Conservation (phyloP, 2,888 invertebrate genomes). For the Phasia obesa region DNA sequence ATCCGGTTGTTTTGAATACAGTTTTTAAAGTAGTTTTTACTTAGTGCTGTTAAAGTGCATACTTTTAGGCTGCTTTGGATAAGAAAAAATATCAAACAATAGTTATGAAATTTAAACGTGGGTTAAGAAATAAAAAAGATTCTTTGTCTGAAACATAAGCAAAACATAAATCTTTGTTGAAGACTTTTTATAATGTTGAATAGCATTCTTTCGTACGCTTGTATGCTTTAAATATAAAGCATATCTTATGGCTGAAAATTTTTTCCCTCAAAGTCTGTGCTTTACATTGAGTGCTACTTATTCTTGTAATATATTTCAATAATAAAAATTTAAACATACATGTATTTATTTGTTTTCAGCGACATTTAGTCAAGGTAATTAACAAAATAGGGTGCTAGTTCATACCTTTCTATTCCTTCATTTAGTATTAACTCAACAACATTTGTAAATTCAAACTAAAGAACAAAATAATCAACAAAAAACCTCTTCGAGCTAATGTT, state of each 20-base stretch:
- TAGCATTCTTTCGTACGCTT: background rate
- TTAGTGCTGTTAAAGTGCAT: constrained; percentile 12
- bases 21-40: constrained; percentile 9
- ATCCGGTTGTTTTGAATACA: constrained; percentile 17
- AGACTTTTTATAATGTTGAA: no score
- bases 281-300: background rate
- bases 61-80: constrained; percentile 30
- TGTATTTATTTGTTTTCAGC: background rate
- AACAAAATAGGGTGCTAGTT: constrained; percentile 35
- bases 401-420: background rate
- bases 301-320: background rate
- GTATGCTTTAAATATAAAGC: background rate
- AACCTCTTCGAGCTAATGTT: constrained; percentile 32
- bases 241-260: background rate
- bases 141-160: no score
- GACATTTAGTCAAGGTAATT: constrained; percentile 46
- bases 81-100: background rate
- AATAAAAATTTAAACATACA: background rate
- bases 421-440: constrained; percentile 9
- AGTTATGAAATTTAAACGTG: background rate
- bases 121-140: no score
- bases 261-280: background rate
- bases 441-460: background rate
- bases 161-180: no score
- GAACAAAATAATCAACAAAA: constrained; percentile 23